Evolutionary conservation across 2,888 invertebrate species (phyloP).

Genomic region (Drosophila lutescens): DNA sequence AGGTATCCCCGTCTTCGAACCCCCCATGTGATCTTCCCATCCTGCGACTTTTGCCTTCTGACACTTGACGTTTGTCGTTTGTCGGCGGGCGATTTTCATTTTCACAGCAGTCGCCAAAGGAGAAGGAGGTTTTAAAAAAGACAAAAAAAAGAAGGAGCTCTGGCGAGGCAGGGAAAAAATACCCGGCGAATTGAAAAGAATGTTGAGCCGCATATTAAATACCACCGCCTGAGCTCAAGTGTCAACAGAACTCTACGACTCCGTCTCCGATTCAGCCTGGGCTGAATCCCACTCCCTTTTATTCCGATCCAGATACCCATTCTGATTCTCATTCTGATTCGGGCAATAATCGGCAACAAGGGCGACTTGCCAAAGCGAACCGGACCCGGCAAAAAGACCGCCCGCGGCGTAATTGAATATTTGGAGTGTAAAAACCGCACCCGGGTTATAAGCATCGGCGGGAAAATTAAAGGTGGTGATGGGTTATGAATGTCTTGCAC

Average conservation of each 20-base stretch:
- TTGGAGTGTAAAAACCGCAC: constrained; percentile 77
- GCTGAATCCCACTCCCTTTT: background rate
- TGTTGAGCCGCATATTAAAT: constrained; percentile 79
- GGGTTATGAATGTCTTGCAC: background rate
- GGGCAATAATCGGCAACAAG: constrained; percentile 27
- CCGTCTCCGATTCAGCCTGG: constrained; percentile 13
- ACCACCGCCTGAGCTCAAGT: constrained; percentile 81
- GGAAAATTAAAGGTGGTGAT: constrained; percentile 3
- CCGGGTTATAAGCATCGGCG: constrained; percentile 37
- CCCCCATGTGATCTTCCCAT: background rate
- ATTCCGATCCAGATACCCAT: constrained; percentile 3
- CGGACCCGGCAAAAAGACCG: constrained; percentile 57
- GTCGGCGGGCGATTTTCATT: constrained; percentile 65
- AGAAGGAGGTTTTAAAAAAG: constrained; percentile 21
- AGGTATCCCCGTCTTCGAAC: background rate
- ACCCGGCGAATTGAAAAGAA: constrained; percentile 65
- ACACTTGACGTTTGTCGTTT: constrained; percentile 64
- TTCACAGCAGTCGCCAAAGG: constrained; percentile 56
- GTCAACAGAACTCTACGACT: constrained; percentile 69
- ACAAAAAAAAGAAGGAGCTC: constrained; percentile 14
- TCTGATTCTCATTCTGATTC: background rate
- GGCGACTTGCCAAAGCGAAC: constrained; percentile 37
- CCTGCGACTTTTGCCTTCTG: constrained; percentile 26
- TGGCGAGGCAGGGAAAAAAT: constrained; percentile 24
- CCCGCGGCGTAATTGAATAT: constrained; percentile 79